Conservation (phyloP, 2,113 vertebrate species). For the Scartelaos histophorus region DNA sequence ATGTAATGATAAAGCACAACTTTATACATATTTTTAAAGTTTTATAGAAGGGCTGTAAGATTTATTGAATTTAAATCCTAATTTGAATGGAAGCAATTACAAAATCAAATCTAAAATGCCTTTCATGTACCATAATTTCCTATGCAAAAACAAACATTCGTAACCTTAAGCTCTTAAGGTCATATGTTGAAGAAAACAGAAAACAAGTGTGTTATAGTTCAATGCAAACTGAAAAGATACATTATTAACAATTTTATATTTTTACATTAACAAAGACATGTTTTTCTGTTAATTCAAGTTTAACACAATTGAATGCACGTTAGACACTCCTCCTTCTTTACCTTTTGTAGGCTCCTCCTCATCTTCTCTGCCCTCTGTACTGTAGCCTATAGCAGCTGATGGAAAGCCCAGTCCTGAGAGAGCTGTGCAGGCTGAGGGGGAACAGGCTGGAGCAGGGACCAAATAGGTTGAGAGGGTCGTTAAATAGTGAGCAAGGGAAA, state of each 20-base stretch:
- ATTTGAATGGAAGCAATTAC: too few species aligned
- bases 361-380: conserved; percentile 16
- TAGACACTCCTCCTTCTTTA: conserved; percentile 38
- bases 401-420: conserved; percentile 66
- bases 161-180: neutral
- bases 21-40: neutral
- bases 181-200: neutral
- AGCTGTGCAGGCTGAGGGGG: conserved; percentile 52
- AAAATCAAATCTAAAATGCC: too few species aligned
- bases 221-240: neutral
- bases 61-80: too few species aligned
- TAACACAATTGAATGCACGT: conserved; percentile 67
- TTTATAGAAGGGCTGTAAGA: too few species aligned
- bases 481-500: conserved; percentile 58
- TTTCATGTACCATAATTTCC: too few species aligned
- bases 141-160: neutral
- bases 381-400: conserved; percentile 54
- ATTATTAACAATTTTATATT: neutral
- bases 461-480: conserved; percentile 61
- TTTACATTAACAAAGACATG: neutral
- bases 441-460: conserved; percentile 52
- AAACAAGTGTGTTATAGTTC: neutral
- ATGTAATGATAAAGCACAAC: neutral
- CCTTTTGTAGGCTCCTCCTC: conserved; percentile 21
- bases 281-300: neutral